phyloP scores from a whole-genome alignment of 2,888 invertebrate genomes.

The Drosophila colorata region DNA sequence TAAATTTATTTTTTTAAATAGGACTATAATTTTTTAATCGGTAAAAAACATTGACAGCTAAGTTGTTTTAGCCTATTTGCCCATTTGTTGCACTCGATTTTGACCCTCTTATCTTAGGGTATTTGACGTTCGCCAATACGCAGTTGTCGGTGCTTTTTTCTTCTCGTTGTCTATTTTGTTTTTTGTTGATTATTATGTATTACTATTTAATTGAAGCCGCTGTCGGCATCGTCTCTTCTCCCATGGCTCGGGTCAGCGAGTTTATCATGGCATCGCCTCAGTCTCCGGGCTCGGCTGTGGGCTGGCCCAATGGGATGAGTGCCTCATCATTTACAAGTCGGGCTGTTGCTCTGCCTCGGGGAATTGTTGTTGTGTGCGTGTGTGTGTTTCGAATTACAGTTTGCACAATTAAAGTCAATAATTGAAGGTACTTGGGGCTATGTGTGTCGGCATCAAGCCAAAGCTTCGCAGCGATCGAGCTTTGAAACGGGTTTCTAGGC shows the following conservation, averaged over 20 bases:
- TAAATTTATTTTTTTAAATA: too few species aligned
- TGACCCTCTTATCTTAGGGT: background rate
- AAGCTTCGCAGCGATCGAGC: constrained; percentile 1
- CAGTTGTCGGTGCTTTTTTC: background rate
- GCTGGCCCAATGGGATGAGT: background rate
- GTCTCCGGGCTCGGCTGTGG: background rate
- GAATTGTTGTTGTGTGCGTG: constrained; percentile 35
- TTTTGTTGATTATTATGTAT: constrained; percentile 70
- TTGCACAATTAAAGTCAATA: constrained; percentile 53
- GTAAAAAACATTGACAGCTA: too few species aligned
- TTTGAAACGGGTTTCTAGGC: background rate
- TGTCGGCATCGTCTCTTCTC: constrained; percentile 40
- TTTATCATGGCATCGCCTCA: constrained; percentile 55
- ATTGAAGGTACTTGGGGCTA: background rate
- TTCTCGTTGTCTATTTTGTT: background rate
- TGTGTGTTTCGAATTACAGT: constrained; percentile 33
- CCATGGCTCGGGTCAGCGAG: constrained; percentile 58
- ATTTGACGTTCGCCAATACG: background rate
- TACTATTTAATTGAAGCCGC: constrained; percentile 72
- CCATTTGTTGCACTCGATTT: background rate
- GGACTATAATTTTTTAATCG: too few species aligned
- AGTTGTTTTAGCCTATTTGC: too few species aligned
- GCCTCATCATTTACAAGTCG: constrained; percentile 18
- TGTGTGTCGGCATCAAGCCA: constrained; percentile 17
- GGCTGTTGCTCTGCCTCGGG: constrained; percentile 24